These are phyloP conservation scores for Pogonomyrmex californicus DNA, from an alignment of 1,140 invertebrate genomes.

Conservation along the genomic window DNA sequence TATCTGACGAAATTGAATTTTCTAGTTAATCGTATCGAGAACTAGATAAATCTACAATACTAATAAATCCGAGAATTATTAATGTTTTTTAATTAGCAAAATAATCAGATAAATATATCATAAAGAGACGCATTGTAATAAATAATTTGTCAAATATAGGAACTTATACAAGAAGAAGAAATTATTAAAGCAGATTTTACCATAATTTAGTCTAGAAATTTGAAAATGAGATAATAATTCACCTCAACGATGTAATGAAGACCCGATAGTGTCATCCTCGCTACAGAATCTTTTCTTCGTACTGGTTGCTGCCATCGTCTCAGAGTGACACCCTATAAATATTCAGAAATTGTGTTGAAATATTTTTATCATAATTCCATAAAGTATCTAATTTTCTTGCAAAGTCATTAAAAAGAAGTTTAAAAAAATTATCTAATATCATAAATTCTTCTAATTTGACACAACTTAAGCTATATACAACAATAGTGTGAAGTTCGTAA, in stretches of 20 bases:
- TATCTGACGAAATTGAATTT: neutral
- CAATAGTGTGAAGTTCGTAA: neutral
- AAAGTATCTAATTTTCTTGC: neutral
- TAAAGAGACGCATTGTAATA: neutral
- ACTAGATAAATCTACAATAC: neutral
- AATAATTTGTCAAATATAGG: neutral
- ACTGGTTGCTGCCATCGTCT: conserved; percentile 85
- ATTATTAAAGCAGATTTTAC: neutral
- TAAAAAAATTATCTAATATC: neutral
- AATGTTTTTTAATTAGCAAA: neutral
- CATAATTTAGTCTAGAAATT: neutral
- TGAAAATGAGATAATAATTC: conserved; percentile 58
- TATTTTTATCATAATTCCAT: neutral
- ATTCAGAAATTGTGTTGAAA: conserved; percentile 38
- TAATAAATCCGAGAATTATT: conserved; percentile 8
- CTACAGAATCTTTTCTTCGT: conserved; percentile 90
- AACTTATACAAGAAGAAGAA: neutral
- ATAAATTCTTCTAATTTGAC: neutral
- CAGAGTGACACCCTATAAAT: conserved; percentile 83
- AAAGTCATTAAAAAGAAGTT: neutral
- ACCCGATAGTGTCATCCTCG: conserved; percentile 90
- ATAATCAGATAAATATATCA: conserved; percentile 1
- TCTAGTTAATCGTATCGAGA: neutral
- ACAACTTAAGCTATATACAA: neutral
- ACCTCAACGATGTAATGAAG: conserved; percentile 91